Percentiles rank a stretch among this genome's conserved stretches.
Conservation (phyloP, 2,113 vertebrate species). For the Tupaia tana region DNA sequence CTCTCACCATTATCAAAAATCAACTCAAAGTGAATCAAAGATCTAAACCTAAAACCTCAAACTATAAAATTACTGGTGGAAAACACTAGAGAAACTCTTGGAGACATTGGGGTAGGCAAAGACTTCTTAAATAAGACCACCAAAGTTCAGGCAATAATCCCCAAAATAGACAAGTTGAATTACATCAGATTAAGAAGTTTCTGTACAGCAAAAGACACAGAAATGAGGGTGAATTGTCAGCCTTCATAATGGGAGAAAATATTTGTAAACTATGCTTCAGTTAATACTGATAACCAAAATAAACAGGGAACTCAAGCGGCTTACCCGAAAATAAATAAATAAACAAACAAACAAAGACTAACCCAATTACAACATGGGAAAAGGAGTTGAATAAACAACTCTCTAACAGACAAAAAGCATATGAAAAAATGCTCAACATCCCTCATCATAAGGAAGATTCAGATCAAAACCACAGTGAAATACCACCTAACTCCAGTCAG, state of each 20-base stretch:
- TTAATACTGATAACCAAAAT: neutral
- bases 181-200: neutral
- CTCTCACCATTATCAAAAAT: neutral
- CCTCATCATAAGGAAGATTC: no score
- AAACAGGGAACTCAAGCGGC: neutral
- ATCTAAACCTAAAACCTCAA: neutral
- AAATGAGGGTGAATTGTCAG: neutral
- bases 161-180: neutral
- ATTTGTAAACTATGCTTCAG: neutral
- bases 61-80: neutral
- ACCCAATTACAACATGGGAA: neutral
- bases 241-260: neutral
- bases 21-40: neutral
- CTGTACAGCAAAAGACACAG: neutral
- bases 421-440: no score
- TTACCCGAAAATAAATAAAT: neutral
- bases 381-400: no score
- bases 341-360: neutral
- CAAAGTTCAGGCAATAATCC: neutral
- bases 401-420: no score
- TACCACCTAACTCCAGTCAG: no score
- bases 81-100: neutral
- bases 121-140: neutral
- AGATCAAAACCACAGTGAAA: no score
- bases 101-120: neutral